These are phyloP conservation scores for Danio choprae DNA, from an alignment of 2,797 vertebrate species.

Conservation along the genomic window DNA sequence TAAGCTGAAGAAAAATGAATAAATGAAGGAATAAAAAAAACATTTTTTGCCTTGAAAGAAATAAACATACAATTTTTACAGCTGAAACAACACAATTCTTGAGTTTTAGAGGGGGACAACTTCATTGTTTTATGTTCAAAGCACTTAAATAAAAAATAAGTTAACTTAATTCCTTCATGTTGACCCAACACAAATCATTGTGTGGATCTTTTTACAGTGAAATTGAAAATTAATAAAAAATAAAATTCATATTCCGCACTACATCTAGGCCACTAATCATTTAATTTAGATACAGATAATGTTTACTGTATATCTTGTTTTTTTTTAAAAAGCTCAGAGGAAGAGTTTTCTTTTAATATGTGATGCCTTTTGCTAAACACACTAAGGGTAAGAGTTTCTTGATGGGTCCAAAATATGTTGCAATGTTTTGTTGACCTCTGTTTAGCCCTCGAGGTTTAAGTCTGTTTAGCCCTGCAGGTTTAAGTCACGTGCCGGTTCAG, in stretches of 20 bases:
- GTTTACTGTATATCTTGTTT: too few relatives aligned
- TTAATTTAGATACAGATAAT: background rate
- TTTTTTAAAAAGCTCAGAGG: too few relatives aligned
- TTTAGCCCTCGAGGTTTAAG: background rate
- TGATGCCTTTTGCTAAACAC: conserved; percentile 5
- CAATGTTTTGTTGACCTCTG: conserved; percentile 10
- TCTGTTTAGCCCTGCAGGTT: background rate
- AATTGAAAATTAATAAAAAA: background rate
- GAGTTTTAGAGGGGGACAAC: too few relatives aligned
- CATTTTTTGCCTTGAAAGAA: too few relatives aligned
- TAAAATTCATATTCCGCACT: background rate
- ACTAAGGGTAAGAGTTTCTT: background rate
- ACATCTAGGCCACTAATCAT: background rate
- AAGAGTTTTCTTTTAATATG: background rate
- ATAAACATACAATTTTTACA: too few relatives aligned
- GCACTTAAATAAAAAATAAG: background rate
- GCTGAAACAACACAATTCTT: too few relatives aligned
- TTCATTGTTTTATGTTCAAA: too few relatives aligned
- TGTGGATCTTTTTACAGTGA: too few relatives aligned
- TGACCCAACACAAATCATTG: too few relatives aligned
- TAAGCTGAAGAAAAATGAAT: too few relatives aligned
- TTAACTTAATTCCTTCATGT: too few relatives aligned
- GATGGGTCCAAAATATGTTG: background rate
- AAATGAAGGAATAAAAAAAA: too few relatives aligned
- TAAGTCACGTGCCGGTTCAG: background rate